Conservation (phyloP, 2,797 vertebrate genomes). For the Diglossa cyanea region DNA sequence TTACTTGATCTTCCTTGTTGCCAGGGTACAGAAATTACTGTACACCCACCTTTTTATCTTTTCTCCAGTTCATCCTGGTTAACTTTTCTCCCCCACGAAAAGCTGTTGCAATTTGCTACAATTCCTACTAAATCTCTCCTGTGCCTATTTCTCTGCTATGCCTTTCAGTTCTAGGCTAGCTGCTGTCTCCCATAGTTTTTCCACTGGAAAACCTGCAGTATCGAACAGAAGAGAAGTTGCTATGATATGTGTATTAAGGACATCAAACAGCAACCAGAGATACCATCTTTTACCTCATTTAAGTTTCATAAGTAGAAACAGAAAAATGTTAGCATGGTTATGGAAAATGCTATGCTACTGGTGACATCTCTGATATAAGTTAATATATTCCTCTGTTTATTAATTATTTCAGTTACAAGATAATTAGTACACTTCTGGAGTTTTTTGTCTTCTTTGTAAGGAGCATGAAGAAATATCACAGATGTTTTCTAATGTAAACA, state of each 20-base stretch:
- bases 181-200: not conserved
- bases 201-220: not conserved
- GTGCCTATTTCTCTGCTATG: not conserved
- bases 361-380: not conserved
- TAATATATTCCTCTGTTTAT: not conserved
- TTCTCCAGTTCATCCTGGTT: not conserved
- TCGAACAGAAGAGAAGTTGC: not conserved
- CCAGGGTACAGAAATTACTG: not conserved
- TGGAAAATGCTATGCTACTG: not conserved
- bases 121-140: not conserved
- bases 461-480: not conserved
- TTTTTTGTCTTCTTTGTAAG: not conserved
- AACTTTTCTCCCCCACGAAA: not conserved
- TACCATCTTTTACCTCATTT: not conserved
- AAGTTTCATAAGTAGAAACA: not conserved
- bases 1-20: not conserved
- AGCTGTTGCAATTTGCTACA: not conserved
- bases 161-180: not conserved
- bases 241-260: not conserved
- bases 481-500: not conserved
- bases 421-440: not conserved
- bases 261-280: not conserved
- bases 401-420: not conserved
- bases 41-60: not conserved
- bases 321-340: not conserved